Percentiles rank a stretch among this genome's conserved stretches.
Evolutionary conservation across 2,888 invertebrate species (phyloP).

Genomic region (Caenorhabditis sp.): DNA sequence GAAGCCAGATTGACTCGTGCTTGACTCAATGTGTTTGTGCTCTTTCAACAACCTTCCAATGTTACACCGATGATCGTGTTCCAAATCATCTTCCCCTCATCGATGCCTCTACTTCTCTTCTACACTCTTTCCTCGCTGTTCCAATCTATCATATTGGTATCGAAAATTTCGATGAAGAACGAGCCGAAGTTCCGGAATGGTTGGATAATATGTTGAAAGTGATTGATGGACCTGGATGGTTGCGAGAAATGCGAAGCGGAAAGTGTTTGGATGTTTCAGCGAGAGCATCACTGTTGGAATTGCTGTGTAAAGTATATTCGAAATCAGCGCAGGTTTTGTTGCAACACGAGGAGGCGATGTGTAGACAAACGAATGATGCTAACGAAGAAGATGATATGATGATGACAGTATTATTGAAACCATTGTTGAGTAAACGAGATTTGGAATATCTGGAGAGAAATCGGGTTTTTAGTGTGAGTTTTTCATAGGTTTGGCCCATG

Average conservation of each 20-base stretch:
- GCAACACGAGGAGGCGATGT: conserved; percentile 34
- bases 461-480: conserved; percentile 18
- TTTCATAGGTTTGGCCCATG: neutral
- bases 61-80: conserved; percentile 38
- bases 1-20: conserved; percentile 61
- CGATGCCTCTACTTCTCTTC: conserved; percentile 31
- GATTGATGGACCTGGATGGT: conserved; percentile 37
- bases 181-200: conserved; percentile 19
- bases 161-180: conserved; percentile 12
- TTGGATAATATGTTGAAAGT: conserved; percentile 36
- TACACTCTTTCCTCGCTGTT: conserved; percentile 60
- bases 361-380: conserved; percentile 21
- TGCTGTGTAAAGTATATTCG: conserved; percentile 60
- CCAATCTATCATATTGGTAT: conserved; percentile 60
- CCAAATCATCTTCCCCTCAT: conserved; percentile 33
- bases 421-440: conserved; percentile 49
- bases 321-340: conserved; percentile 38
- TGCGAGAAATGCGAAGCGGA: conserved; percentile 24
- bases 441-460: conserved; percentile 27
- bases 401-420: conserved; percentile 63
- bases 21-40: conserved; percentile 54
- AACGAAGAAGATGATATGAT: conserved; percentile 16
- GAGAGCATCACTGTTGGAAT: conserved; percentile 54
- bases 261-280: conserved; percentile 55
- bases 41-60: conserved; percentile 48